Evolutionary conservation across 1,140 invertebrate species (phyloP), one percentile per base, ranked within the genome.

Genomic region (Cephus cinctus): DNA sequence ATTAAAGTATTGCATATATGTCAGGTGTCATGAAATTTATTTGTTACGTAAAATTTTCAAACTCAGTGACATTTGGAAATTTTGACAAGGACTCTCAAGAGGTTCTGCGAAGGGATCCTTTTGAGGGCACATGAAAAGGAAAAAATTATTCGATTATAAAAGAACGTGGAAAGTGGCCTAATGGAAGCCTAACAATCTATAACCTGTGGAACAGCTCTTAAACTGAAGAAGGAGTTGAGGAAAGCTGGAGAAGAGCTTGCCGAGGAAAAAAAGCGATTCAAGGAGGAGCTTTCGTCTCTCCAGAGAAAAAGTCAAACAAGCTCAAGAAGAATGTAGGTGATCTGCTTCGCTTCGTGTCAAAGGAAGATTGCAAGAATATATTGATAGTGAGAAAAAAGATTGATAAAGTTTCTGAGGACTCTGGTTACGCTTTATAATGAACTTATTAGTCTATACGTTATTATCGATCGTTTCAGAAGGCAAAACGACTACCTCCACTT

Each of bases 201-300:
- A 4, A 12, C 23, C 5, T 30, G 31, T 21, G 25, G 27, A 6
- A 11, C 23, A 4, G 31, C 16, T 8, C 18, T 30, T 22, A 47
- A 45, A 52, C 30, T 50, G 1, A 32, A 32, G 8, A 39, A 46
- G 12, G 35, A 49, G 30, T 38, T 60, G 18, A 15, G 11, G 12
- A 22, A 38, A 34, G 27, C 56, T 2, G 50, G 48, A 6, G 35
- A 47, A 2, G 32, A 43, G 15, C 45, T 50, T 2, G 18, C 43
- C 1, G 6, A 21, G 3, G 46, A 63, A 20, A 39, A 15, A 9
- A 31, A 52, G 19, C 39, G 42, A 9, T 18, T 60, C 14, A 51
- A 27, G 27, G 38, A 55, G n/a, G 60, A 65, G 22, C 61, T 61
- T 8, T 16, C 8, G n/a, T 18, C 36, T 1, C 32, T 61, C 35